Percentiles rank a stretch among this genome's conserved stretches.
Conservation (phyloP, 1,140 invertebrate genomes). For the Reticulitermes speratus region DNA sequence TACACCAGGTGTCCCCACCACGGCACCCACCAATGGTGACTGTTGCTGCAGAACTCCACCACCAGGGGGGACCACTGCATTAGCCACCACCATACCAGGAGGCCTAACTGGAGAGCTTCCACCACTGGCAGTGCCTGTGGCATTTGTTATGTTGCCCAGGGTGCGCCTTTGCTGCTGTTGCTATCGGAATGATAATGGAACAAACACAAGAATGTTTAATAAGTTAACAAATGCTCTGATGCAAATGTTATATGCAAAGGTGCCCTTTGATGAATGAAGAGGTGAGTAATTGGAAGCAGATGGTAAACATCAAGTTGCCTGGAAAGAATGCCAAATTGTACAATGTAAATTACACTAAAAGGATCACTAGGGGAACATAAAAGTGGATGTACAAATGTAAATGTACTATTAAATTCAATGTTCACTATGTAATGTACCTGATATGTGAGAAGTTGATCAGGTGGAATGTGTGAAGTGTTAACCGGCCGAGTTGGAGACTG, state of each 20-base stretch:
- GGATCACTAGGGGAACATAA: too few species aligned
- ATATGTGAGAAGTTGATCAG: slow-evolving; percentile 9
- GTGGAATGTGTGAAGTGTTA: neutral
- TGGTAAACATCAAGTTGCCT: too few species aligned
- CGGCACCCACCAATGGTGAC: neutral
- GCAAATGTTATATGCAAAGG: too few species aligned
- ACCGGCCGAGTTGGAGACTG: slow-evolving; percentile 20
- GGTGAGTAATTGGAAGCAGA: too few species aligned
- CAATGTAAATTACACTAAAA: too few species aligned
- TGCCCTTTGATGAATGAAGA: too few species aligned
- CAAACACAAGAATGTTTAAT: neutral
- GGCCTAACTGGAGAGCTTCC: slow-evolving; percentile 42
- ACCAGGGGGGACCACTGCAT: slow-evolving; percentile 4
- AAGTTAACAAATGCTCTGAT: neutral
- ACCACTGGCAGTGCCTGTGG: neutral
- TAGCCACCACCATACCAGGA: slow-evolving; percentile 36
- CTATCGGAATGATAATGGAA: neutral
- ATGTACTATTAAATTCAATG: too few species aligned
- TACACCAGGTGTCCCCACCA: slow-evolving; percentile 3
- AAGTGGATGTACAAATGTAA: too few species aligned
- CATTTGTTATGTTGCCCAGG: slow-evolving; percentile 53
- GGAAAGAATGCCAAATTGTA: too few species aligned
- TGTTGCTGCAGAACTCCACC: neutral
- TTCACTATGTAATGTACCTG: neutral
- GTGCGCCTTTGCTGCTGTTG: slow-evolving; percentile 46